Evolutionary conservation across 2,797 vertebrate species (phyloP), one percentile per base, ranked within the genome.

Genomic region (Cossypha dichroa): DNA sequence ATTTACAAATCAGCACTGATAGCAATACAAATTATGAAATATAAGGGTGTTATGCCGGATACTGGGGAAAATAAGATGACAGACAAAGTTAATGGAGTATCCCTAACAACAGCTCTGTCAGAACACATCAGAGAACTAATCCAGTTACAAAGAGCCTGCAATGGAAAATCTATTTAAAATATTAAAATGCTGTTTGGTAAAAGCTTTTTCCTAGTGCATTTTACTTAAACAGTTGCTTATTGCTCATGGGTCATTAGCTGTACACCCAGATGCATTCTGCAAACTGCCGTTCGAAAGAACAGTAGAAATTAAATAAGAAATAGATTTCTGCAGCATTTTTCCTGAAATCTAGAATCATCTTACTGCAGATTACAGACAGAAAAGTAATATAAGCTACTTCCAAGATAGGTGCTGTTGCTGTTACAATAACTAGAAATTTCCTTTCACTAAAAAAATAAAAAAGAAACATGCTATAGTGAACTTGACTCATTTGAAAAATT

Each of bases 11-110:
- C 99, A 99, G 98, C 99, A 98, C 98, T 99, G 99, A 99, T 99
- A 98, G 99, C 99, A 99, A 99, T 99, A 99, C 99, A 99, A 99
- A 99, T 99, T 99, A 99, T 99, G 99, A 99, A 99, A 99, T 99
- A 99, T 99, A 99, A 99, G 98, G 98, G 98, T 98, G 98, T 99
- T 98, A 98, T 96, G 97, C 96, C 33, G 97, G 98, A 98, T 99
- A 98, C 98, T 98, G 88, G 95, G 98, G 98, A 98, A 99, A 99
- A 99, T 98, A 98, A 98, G 98, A 99, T 99, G 99, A 99, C 98
- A 99, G 99, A 99, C 99, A 99, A 99, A 99, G 98, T 98, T 99
- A 99, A 99, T 99, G 99, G 98, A 99, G 98, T 99, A 99, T 99
- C 98, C 98, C 98, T 99, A 99, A 99, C 99, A 99, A 98, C 98